Percentiles rank a stretch among this genome's conserved stretches.
Evolutionary conservation across 2,888 invertebrate species (phyloP).

Genomic region (Drosophila quinaria): DNA sequence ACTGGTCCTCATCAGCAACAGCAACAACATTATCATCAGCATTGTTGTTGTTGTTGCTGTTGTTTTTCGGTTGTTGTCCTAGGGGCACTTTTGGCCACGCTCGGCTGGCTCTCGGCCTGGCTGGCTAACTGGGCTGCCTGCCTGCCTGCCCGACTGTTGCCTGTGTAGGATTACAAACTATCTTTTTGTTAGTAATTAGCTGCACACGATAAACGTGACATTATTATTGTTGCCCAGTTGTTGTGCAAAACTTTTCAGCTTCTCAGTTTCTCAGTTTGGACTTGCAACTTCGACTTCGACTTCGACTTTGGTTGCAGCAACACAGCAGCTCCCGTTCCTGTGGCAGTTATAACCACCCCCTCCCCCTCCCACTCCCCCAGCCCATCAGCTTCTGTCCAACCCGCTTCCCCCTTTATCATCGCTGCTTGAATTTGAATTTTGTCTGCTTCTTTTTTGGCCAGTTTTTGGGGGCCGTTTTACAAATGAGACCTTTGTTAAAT

Average conservation of each 20-base stretch:
- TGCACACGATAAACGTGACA: slow-evolving; percentile 82
- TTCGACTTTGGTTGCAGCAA: slow-evolving; percentile 3
- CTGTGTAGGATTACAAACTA: slow-evolving; percentile 81
- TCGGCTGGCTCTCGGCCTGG: slow-evolving; percentile 62
- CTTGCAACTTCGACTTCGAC: slow-evolving; percentile 3
- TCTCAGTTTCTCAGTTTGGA: slow-evolving; percentile 6
- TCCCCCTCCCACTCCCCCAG: too few relatives aligned
- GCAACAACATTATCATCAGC: slow-evolving; percentile 21
- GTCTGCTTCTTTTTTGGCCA: slow-evolving; percentile 13
- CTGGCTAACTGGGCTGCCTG: slow-evolving; percentile 36
- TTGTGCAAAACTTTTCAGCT: slow-evolving; percentile 66
- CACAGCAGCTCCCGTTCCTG: not conserved
- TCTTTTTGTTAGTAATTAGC: slow-evolving; percentile 81
- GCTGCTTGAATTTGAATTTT: slow-evolving; percentile 30
- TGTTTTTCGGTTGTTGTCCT: slow-evolving; percentile 59
- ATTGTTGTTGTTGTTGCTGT: slow-evolving; percentile 19
- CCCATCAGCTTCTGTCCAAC: too few relatives aligned
- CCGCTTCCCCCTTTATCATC: not conserved
- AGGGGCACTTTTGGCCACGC: slow-evolving; percentile 77
- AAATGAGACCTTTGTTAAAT: slow-evolving; percentile 78
- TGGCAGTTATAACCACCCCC: not conserved
- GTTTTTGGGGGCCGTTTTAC: slow-evolving; percentile 65
- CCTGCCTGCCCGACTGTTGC: slow-evolving; percentile 27
- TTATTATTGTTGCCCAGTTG: slow-evolving; percentile 77
- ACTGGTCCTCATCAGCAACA: slow-evolving; percentile 58